Evolutionary conservation across 2,888 invertebrate genomes (phyloP).

Genomic region (Caenorhabditis sp.): DNA sequence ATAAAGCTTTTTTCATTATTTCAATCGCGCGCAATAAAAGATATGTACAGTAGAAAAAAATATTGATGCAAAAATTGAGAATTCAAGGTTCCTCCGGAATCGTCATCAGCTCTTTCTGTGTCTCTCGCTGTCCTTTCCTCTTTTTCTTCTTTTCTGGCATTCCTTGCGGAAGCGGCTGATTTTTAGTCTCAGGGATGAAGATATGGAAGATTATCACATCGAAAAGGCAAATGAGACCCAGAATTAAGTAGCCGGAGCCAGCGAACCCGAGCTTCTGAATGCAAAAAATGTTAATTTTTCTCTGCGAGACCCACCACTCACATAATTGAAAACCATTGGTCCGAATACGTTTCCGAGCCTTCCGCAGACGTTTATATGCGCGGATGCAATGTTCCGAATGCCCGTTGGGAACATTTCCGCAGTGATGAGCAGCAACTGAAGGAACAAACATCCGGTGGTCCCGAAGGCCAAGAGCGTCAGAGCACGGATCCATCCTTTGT

Average conservation of each 20-base stretch:
- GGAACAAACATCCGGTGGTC: constrained; percentile 66
- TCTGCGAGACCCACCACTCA: constrained; percentile 10
- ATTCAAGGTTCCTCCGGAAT: constrained; percentile 20
- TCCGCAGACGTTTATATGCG: constrained; percentile 66
- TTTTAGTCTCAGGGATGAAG: constrained; percentile 67
- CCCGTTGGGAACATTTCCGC: constrained; percentile 69
- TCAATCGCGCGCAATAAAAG: too few species aligned
- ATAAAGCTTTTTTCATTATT: too few species aligned
- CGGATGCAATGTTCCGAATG: constrained; percentile 63
- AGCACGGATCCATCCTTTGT: constrained; percentile 44
- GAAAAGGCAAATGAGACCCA: constrained; percentile 49
- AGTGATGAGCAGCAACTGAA: constrained; percentile 53
- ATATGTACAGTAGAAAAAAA: background rate
- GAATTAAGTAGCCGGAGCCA: constrained; percentile 59
- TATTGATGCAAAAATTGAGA: background rate
- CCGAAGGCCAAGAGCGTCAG: constrained; percentile 67
- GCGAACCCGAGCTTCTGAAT: constrained; percentile 49
- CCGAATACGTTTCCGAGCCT: constrained; percentile 67
- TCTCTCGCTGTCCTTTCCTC: constrained; percentile 4
- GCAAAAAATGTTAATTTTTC: background rate
- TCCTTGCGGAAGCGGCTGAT: constrained; percentile 55
- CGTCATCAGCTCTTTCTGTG: constrained; percentile 18
- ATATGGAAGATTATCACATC: constrained; percentile 58
- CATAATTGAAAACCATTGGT: constrained; percentile 66
- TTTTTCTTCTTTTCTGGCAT: constrained; percentile 49